Conservation (phyloP, 2,888 invertebrate species). For the Nomada ferruginata region DNA sequence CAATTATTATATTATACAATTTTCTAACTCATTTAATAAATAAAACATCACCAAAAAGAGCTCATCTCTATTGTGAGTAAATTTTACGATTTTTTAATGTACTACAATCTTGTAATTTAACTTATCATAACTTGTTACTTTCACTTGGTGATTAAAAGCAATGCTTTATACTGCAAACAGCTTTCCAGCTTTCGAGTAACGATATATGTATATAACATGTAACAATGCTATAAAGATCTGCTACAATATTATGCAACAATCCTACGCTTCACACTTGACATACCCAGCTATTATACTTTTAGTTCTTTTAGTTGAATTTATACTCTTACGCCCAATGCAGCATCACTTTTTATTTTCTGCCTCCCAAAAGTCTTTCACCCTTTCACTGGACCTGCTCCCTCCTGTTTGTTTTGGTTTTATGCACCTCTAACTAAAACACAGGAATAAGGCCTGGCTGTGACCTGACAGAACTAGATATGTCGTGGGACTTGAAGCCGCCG, state of each 20-base stretch:
- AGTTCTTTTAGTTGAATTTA: constrained; percentile 52
- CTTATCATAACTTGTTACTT: background rate
- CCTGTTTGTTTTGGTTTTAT: constrained; percentile 81
- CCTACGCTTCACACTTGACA: constrained; percentile 22
- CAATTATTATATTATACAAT: background rate
- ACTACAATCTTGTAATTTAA: background rate
- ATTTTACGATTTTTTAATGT: constrained; percentile 17
- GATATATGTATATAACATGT: background rate
- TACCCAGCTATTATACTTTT: constrained; percentile 41
- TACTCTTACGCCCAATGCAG: constrained; percentile 38
- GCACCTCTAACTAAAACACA: constrained; percentile 82
- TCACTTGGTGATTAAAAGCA: background rate
- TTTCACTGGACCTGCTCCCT: constrained; percentile 65
- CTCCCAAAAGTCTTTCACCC: constrained; percentile 49
- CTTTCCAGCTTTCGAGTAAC: background rate
- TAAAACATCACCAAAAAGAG: background rate
- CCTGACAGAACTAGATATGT: constrained; percentile 91
- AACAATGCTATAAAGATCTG: background rate
- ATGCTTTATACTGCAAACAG: background rate
- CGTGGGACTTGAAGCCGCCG: constrained; percentile 85
- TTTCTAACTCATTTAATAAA: background rate
- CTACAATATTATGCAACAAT: background rate
- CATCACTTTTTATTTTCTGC: constrained; percentile 65
- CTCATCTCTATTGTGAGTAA: constrained; percentile 7
- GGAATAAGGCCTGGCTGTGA: constrained; percentile 93